phyloP scores from a whole-genome alignment of 2,888 invertebrate species.

The Lithophane leautieri region DNA sequence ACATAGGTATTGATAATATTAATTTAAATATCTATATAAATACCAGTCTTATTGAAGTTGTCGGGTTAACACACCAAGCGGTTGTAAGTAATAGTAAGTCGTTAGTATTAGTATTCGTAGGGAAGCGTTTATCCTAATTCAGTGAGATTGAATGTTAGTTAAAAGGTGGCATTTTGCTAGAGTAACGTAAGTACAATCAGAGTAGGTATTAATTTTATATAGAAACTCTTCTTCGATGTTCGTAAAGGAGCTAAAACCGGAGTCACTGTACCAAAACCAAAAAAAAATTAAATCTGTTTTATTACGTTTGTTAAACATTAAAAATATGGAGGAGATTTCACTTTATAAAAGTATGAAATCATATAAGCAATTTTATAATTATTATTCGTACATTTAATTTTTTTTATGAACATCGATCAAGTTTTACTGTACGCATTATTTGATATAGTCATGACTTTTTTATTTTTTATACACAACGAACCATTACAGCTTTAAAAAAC shows the following conservation, averaged over 20 bases:
- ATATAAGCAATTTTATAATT: background rate
- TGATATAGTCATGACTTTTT: constrained; percentile 26
- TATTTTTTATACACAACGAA: constrained; percentile 38
- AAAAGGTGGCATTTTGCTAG: constrained; percentile 81
- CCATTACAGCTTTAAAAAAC: constrained; percentile 16
- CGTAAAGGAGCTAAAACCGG: background rate
- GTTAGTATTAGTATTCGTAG: constrained; percentile 55
- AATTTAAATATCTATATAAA: constrained; percentile 26
- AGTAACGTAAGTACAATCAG: constrained; percentile 74
- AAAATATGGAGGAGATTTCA: background rate
- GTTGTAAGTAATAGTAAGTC: constrained; percentile 61
- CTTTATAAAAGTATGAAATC: background rate
- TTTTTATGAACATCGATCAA: constrained; percentile 43
- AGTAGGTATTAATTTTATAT: constrained; percentile 52
- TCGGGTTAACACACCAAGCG: constrained; percentile 51
- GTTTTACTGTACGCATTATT: constrained; percentile 30
- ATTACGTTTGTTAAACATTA: background rate
- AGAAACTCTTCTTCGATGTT: constrained; percentile 46
- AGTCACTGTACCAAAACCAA: background rate
- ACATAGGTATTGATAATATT: constrained; percentile 33
- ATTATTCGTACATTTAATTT: constrained; percentile 2
- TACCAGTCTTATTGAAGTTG: constrained; percentile 43
- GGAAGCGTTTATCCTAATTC: constrained; percentile 67
- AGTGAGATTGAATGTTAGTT: constrained; percentile 78
- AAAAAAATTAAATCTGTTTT: background rate